These are phyloP conservation scores for Polyploca ridens DNA, from an alignment of 2,888 invertebrate genomes.

Conservation along the genomic window DNA sequence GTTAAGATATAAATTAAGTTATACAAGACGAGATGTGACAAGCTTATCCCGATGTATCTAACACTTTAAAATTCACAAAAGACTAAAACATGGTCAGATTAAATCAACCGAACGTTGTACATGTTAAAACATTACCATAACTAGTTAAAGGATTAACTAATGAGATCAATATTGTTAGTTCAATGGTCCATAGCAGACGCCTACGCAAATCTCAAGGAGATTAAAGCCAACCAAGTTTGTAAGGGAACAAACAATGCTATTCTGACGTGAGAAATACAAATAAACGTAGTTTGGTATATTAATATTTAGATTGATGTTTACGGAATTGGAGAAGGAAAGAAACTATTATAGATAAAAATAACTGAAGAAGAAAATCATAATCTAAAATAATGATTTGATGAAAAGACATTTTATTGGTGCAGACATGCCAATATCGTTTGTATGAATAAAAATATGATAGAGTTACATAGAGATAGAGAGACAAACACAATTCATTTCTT, in stretches of 20 bases:
- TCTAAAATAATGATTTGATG: too few relatives aligned
- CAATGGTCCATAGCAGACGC: conserved; percentile 31
- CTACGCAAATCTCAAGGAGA: conserved; percentile 20
- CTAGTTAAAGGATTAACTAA: conserved; percentile 33
- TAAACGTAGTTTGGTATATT: conserved; percentile 12
- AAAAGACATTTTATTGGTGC: too few relatives aligned
- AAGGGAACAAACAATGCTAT: conserved; percentile 21
- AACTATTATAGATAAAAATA: not conserved
- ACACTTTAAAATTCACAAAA: not conserved
- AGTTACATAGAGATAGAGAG: too few relatives aligned
- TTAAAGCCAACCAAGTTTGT: conserved; percentile 16
- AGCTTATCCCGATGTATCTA: not conserved
- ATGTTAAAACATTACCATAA: conserved; percentile 33
- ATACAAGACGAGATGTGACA: not conserved
- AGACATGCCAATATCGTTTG: too few relatives aligned
- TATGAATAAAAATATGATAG: too few relatives aligned
- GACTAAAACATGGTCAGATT: conserved; percentile 16
- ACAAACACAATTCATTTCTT: too few relatives aligned
- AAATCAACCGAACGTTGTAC: conserved; percentile 32
- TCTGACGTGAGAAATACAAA: conserved; percentile 31
- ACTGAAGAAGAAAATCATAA: not conserved
- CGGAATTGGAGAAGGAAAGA: not conserved
- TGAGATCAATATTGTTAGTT: conserved; percentile 36
- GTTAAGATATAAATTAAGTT: not conserved
- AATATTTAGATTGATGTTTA: conserved; percentile 4